Percentiles rank a stretch among this genome's conserved stretches.
phyloP scores from a whole-genome alignment of 1,140 invertebrate species.

The Drosophila triauraria region DNA sequence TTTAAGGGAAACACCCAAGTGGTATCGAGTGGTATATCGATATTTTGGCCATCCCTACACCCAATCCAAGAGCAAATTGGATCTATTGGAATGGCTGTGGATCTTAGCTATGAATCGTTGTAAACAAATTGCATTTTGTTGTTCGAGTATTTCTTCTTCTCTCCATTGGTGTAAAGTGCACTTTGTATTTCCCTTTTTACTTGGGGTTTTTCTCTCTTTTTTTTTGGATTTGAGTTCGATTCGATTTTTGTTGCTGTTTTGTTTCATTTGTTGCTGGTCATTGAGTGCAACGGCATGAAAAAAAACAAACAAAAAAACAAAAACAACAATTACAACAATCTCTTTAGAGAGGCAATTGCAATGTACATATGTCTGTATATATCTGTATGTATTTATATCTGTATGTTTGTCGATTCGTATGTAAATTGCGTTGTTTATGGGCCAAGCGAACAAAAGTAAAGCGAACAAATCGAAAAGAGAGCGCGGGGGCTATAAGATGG shows the following conservation, averaged over 20 bases:
- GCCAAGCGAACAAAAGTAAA: slow-evolving; percentile 51
- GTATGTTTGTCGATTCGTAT: slow-evolving; percentile 23
- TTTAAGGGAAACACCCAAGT: background rate
- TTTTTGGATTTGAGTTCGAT: slow-evolving; percentile 13
- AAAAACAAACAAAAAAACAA: background rate
- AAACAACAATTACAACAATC: slow-evolving; percentile 35
- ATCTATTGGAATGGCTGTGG: background rate
- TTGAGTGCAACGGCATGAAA: slow-evolving; percentile 49
- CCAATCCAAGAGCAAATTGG: background rate
- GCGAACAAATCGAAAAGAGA: slow-evolving; percentile 29
- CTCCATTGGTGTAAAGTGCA: slow-evolving; percentile 19
- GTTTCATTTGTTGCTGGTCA: slow-evolving; percentile 42
- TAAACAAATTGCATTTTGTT: slow-evolving; percentile 5
- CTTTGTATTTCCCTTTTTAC: slow-evolving; percentile 17
- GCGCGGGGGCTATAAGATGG: slow-evolving; percentile 3
- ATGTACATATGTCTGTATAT: background rate
- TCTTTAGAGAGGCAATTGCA: slow-evolving; percentile 50
- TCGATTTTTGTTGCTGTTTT: slow-evolving; percentile 14
- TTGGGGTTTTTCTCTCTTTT: background rate
- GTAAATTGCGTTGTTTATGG: slow-evolving; percentile 66
- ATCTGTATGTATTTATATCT: background rate
- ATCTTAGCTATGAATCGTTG: slow-evolving; percentile 5
- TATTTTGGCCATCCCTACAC: background rate
- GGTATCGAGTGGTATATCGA: no score
- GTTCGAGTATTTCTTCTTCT: background rate